Evolutionary conservation across 2,888 invertebrate species (phyloP).

Genomic region (Tinea trinotella): DNA sequence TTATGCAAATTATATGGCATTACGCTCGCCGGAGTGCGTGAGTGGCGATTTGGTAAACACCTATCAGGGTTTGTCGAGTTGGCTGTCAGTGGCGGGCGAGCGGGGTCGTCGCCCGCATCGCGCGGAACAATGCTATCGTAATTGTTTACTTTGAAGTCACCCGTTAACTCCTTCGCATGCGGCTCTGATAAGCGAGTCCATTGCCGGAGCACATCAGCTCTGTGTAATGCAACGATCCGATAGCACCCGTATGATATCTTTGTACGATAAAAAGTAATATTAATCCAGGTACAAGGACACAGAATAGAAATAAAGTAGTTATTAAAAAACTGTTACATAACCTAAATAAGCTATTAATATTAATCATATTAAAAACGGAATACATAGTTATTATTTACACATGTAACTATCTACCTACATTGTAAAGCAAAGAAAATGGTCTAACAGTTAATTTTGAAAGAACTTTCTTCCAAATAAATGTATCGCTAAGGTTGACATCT

Average conservation of each 20-base stretch:
- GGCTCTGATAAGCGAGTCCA: conserved; percentile 13
- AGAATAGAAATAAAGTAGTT: no score
- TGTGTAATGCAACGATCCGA: background rate
- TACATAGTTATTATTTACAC: no score
- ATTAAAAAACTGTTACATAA: no score
- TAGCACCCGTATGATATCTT: background rate
- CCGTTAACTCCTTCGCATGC: conserved; percentile 34
- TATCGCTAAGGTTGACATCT: no score
- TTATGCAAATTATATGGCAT: conserved; percentile 31
- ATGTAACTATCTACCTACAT: no score
- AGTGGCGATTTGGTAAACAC: conserved; percentile 28
- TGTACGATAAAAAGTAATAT: no score
- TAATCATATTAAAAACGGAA: no score
- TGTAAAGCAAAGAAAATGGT: no score
- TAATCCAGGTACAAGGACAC: no score
- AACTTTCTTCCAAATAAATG: no score
- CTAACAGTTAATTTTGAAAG: no score
- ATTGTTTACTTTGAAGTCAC: conserved; percentile 59
- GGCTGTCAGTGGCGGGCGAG: conserved; percentile 21
- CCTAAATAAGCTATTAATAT: no score
- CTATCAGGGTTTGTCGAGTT: conserved; percentile 20
- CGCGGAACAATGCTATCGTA: conserved; percentile 52
- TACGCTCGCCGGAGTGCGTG: conserved; percentile 23
- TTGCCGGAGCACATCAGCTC: conserved; percentile 1
- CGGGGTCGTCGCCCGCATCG: conserved; percentile 40